Percentiles rank a stretch among this genome's conserved stretches.
These are phyloP conservation scores for Idaea dimidiata DNA, from an alignment of 2,888 invertebrate species.

Conservation along the genomic window DNA sequence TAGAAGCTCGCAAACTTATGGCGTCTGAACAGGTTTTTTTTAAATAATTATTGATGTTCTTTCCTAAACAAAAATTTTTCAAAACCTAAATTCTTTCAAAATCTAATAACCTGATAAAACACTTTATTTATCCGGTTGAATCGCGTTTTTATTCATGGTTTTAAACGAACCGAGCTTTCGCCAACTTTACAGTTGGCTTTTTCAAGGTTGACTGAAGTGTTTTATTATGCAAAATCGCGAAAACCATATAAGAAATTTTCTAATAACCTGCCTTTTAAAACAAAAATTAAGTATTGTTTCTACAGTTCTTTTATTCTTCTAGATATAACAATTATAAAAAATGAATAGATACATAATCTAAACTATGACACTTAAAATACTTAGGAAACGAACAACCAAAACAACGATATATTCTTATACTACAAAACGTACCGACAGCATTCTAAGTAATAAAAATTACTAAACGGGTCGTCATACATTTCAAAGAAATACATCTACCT, in stretches of 20 bases:
- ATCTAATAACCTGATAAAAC: no score
- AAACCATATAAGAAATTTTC: no score
- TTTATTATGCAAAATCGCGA: no score
- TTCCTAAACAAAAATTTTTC: no score
- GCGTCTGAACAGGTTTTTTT: background rate
- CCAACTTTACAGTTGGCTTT: no score
- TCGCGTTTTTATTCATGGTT: no score
- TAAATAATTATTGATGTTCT: background rate
- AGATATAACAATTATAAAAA: constrained; percentile 6
- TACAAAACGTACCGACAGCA: background rate
- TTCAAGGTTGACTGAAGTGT: no score
- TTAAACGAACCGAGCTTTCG: no score
- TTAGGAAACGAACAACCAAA: background rate
- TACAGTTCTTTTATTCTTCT: constrained; percentile 13
- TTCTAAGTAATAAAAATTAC: background rate
- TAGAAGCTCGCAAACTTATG: no score
- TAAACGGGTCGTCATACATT: background rate
- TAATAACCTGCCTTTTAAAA: no score
- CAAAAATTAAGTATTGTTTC: background rate
- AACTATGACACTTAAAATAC: background rate
- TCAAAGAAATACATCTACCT: background rate
- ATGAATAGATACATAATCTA: background rate
- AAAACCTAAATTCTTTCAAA: no score
- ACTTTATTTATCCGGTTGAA: no score
- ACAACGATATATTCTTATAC: background rate